A percentile compares a stretch with the other conserved stretches of the same genome.
Evolutionary conservation across 2,888 invertebrate genomes (phyloP).

Genomic region (Drosophila conformis): DNA sequence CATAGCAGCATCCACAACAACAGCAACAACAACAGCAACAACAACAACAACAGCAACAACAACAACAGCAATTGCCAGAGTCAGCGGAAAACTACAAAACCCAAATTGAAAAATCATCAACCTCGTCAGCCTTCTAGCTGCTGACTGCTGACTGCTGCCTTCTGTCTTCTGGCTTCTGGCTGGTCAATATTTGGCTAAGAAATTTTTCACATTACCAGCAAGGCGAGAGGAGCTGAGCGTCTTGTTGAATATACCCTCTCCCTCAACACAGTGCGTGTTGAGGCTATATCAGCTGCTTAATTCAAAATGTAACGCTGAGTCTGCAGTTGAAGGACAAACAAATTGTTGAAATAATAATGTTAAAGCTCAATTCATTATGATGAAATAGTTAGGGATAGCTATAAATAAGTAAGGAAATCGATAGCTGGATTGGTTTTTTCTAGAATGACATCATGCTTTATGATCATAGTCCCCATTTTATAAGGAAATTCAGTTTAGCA

Average conservation of each 20-base stretch:
- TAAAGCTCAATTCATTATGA: background rate
- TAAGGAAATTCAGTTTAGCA: background rate
- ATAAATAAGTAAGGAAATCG: no score
- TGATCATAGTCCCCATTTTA: background rate
- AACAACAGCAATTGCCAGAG: conserved; percentile 14
- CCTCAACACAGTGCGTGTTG: background rate
- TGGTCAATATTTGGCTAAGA: conserved; percentile 83
- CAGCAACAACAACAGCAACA: conserved; percentile 1
- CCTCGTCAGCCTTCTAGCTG: conserved; percentile 55
- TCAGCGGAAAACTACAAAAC: conserved; percentile 80
- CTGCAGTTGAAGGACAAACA: background rate
- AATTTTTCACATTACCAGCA: conserved; percentile 82
- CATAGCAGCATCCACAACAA: conserved; percentile 34
- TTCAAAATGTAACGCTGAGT: background rate
- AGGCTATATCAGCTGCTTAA: background rate
- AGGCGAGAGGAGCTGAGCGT: conserved; percentile 57
- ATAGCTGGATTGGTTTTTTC: no score
- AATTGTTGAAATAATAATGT: background rate
- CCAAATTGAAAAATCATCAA: conserved; percentile 79
- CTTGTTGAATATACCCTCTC: conserved; percentile 44
- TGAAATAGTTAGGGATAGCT: no score
- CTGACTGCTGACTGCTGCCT: conserved; percentile 21
- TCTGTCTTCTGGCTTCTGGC: conserved; percentile 35
- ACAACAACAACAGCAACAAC: conserved; percentile 8
- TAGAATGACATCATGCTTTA: background rate